Evolutionary conservation across 2,888 invertebrate species (phyloP), one percentile per base, ranked within the genome.

Genomic region (Hypomecis punctinalis): DNA sequence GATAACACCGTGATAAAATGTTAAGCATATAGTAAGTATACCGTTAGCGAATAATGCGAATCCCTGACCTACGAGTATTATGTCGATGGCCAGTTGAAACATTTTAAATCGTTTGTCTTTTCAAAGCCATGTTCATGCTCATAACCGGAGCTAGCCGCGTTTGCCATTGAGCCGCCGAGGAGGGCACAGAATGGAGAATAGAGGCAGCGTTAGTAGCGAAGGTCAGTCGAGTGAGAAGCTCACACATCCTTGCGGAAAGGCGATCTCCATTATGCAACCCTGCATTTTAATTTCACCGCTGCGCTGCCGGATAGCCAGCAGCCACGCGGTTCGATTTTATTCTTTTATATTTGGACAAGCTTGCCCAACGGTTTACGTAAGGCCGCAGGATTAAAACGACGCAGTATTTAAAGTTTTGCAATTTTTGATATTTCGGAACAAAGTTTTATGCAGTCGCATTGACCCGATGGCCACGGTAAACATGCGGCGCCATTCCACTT

Each of bases 331-430:
- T 79, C 78, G 81, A 77, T 83, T 84, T 84, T 81, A 82, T 83
- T 81, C 81, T 83, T 81, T 79, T 85, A 84, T 79, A 83, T 87
- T 88, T 85, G 85, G 83, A 80, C 84, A 86, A 84, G 83, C 73
- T 91, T 92, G 83, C 86, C 78, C 86, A 91, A 92, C 78, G 68
- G 58, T 71, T 91, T 91, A 88, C 84, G 86, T 83, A 91, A 92
- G 80, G 82, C 73, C 83, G 40, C 40, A 89, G 91, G 91, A 91
- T 87, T 84, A 88, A 86, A 82, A 78, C 79, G 76, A 70, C 81
- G 79, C 77, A 82, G 79, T 82, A 80, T 80, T 83, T 76, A 79
- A 78, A 69, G 78, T 91, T 88, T 91, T 87, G 91, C 86, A 90
- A 91, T 89, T 83, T 84, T 80, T 76, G 79, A 83, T 87, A 84